A percentile compares a stretch with the other conserved stretches of the same genome.
Evolutionary conservation across 2,888 invertebrate species (phyloP).

Genomic region (Escarpia spicata): DNA sequence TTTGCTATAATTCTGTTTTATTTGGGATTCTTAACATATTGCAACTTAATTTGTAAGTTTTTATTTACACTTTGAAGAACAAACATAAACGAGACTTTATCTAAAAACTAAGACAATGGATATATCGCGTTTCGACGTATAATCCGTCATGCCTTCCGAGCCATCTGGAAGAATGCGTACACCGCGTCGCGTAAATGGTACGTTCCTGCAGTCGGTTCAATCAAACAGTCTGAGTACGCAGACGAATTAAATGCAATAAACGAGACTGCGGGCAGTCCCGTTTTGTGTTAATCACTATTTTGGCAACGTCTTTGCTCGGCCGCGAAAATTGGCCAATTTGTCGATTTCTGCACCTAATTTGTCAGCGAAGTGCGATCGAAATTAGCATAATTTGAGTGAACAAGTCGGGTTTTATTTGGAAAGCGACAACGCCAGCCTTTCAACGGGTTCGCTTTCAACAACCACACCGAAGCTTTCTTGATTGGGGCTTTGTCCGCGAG

Average conservation of each 20-base stretch:
- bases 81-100: too few relatives aligned
- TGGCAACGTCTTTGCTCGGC: neutral
- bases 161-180: too few relatives aligned
- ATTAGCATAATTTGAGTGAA: conserved; percentile 16
- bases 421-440: neutral
- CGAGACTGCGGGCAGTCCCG: neutral
- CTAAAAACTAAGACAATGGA: too few relatives aligned
- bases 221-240: neutral
- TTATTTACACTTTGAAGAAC: too few relatives aligned
- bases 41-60: too few relatives aligned
- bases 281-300: conserved; percentile 16
- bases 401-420: conserved; percentile 16
- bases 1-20: too few relatives aligned
- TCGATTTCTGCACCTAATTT: conserved; percentile 16
- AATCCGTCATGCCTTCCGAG: too few relatives aligned
- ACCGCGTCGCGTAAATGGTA: too few relatives aligned
- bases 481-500: neutral
- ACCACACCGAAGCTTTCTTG: neutral
- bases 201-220: neutral
- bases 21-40: too few relatives aligned
- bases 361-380: neutral
- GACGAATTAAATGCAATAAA: conserved; percentile 16
- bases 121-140: too few relatives aligned
- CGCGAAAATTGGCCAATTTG: conserved; percentile 13
- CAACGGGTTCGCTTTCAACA: neutral